A percentile compares a stretch with the other conserved stretches of the same genome.
Evolutionary conservation across 2,888 invertebrate species (phyloP).

Genomic region (Cosmorhoe ocellata): DNA sequence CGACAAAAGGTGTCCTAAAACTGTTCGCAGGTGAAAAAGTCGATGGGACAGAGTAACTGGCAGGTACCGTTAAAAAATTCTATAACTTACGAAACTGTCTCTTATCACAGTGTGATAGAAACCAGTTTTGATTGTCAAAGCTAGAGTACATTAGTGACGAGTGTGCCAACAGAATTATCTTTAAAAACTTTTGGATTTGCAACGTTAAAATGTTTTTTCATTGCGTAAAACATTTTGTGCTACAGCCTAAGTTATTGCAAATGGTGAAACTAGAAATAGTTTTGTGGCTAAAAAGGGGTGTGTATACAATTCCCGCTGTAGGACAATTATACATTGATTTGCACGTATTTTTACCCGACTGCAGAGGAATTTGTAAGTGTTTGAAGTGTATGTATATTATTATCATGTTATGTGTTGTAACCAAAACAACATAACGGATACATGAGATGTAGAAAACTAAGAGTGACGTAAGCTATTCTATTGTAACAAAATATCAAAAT

Average conservation of each 20-base stretch:
- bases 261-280: not conserved
- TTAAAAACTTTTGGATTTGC: slow-evolving; percentile 27
- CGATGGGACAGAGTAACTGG: slow-evolving; percentile 19
- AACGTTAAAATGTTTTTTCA: slow-evolving; percentile 25
- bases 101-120: slow-evolving; percentile 7
- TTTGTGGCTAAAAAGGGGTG: too few species aligned
- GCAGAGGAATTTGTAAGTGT: too few species aligned
- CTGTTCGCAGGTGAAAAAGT: slow-evolving; percentile 29
- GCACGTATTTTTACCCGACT: too few species aligned
- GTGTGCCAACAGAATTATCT: slow-evolving; percentile 31
- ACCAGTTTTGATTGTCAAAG: slow-evolving; percentile 7
- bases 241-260: not conserved
- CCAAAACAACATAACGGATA: too few species aligned
- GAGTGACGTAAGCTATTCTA: too few species aligned
- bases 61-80: slow-evolving; percentile 2
- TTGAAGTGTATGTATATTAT: too few species aligned
- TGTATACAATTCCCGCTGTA: too few species aligned
- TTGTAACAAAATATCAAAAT: too few species aligned
- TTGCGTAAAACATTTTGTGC: not conserved
- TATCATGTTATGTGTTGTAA: too few species aligned
- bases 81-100: not conserved
- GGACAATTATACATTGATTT: too few species aligned
- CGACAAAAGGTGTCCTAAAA: slow-evolving; percentile 28
- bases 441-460: too few species aligned
- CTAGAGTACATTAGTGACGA: slow-evolving; percentile 20